Base-by-base conservation (phyloP, 2,797 vertebrate species). In the Cheirogaleus major region DNA sequence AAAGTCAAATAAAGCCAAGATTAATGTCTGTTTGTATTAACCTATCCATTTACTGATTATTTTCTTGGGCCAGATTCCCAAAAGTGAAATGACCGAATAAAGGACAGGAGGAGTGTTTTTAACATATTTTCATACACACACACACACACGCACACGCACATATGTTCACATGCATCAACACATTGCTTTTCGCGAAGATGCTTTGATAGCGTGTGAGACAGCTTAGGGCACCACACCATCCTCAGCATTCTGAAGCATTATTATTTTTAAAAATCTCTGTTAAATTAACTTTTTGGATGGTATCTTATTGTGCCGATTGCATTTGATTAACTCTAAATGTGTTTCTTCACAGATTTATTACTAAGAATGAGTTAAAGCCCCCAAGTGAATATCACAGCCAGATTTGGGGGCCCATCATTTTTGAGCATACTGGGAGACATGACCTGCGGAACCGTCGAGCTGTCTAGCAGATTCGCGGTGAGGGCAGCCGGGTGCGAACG, bases 331-430 rank as follows among this genome's bases (percentile, higher is more conserved):
- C 55, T 63, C 55, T 45, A 55, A 55, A 50, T 32, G 1, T 27
- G 25, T 41, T 65, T 50, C 69, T 30, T 32, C 35, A 13, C 30
- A 94, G 95, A 97, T 85, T 95, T 96, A 94, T 95, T 89, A 95
- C 90, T 98, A 97, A 97, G 91, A 96, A 4, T 92, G 93, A 96
- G 95, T 73, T 79, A 95, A 92, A 90, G 91, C 95, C 96, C 81
- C 32, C 57, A 80, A 89, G 94, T 87, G 90, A 97, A 93, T 90
- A 86, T 87, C 88, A 70, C 78, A 91, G 72, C 55, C 91, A 87
- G 32, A 86, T 95, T 97, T 89, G 82, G 96, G 94, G 73, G 61
- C 72, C 92, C 75, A 63, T 55, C 85, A 92, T 96, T 96, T 90
- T 55, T 81, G 89, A 87, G 73, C 55, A 92, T 89, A 69, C 89